Evolutionary conservation across 2,888 invertebrate species (phyloP), one percentile per base, ranked within the genome.

Genomic region (Monochamus alternatus): DNA sequence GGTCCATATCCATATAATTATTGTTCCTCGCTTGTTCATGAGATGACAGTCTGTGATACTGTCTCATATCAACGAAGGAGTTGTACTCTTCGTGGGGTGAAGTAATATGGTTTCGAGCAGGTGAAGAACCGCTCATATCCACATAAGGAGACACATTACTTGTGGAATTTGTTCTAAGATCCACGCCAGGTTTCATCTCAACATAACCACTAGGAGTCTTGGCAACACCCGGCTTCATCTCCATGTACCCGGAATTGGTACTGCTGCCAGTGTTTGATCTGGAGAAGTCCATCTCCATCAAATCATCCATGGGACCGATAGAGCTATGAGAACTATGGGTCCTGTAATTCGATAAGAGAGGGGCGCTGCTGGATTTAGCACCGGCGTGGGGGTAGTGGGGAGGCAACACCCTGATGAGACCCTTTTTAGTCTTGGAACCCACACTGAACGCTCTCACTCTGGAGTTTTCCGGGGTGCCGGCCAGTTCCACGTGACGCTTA

Each of bases 281-380:
- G 0, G 92, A 91, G 84, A 94, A 95, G 86, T 95, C 94, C 81
- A 96, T 91, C 89, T 95, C 95, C 95, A 96, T 96, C 82, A 96
- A 91, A 89, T 96, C 95, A 80, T 94, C 93, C 92, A 93, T 93
- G 7, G 86, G 87, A 80, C 93, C 93, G 62, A 91, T 91, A 62
- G 91, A 91, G 80, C 92, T 91, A 74, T 85, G 84, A 9, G 89
- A 87, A 60, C 83, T 82, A 51, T 86, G 87, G 84, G 73, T 88
- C 79, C 89, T 83, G 0, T 91, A 90, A 83, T 90, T 90, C 77
- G 91, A 91, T 73, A 95, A 86, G 63, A 94, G 88, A 0, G 95
- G 95, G 3, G 94, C 94, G 86, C 94, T 94, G 31, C 91, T 92
- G 1, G 94, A 94, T 85, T 94, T 93, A 74, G 90, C 90, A 62